These are phyloP conservation scores for Xestia xanthographa DNA, from an alignment of 2,888 invertebrate genomes.

Conservation along the genomic window DNA sequence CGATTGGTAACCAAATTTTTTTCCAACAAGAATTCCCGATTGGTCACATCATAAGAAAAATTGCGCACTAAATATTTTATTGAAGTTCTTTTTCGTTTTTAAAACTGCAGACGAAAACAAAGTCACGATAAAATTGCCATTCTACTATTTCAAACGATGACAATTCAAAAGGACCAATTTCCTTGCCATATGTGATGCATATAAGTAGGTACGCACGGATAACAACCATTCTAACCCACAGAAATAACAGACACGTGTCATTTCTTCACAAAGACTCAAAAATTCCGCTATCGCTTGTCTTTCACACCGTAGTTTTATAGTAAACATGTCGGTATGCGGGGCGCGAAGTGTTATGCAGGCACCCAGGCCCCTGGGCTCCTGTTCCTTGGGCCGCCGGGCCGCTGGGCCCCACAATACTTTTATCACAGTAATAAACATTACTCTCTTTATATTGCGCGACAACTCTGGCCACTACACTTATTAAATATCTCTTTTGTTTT, in stretches of 20 bases:
- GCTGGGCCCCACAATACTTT: constrained; percentile 45
- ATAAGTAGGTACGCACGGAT: background rate
- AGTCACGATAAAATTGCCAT: background rate
- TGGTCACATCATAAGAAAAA: too few relatives aligned
- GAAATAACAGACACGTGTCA: background rate
- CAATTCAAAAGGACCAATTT: background rate
- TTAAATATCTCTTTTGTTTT: constrained; percentile 50
- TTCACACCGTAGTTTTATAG: constrained; percentile 23
- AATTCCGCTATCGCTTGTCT: constrained; percentile 15
- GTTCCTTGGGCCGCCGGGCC: background rate
- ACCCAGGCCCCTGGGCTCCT: constrained; percentile 13
- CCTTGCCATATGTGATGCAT: background rate
- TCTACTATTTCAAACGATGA: background rate
- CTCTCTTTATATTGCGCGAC: constrained; percentile 45
- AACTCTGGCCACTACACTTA: constrained; percentile 34
- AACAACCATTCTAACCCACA: background rate
- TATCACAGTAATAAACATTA: constrained; percentile 68
- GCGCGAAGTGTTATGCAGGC: constrained; percentile 50
- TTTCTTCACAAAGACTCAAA: background rate
- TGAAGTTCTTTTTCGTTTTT: background rate
- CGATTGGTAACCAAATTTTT: too few relatives aligned
- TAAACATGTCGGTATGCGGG: constrained; percentile 61
- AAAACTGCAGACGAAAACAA: background rate
- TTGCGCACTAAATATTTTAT: too few relatives aligned
- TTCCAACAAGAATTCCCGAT: too few relatives aligned